Percentiles rank a stretch among this genome's conserved stretches.
Conservation (phyloP, 2,888 invertebrate genomes). For the Hyppa rectilinea region DNA sequence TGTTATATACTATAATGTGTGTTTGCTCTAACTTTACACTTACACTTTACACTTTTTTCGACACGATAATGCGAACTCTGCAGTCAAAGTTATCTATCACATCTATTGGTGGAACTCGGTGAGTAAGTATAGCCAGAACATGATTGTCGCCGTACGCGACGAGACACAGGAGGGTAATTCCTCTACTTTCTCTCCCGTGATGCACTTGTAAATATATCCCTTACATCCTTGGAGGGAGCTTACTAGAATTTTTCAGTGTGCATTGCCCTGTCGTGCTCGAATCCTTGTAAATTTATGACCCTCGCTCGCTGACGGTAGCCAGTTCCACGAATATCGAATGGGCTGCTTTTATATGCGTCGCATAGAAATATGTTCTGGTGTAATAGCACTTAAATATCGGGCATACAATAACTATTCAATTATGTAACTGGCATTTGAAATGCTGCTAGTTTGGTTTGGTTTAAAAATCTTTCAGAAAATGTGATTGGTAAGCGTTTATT, state of each 20-base stretch:
- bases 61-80: no score
- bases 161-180: constrained; percentile 51
- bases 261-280: constrained; percentile 84
- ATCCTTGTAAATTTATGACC: constrained; percentile 89
- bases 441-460: constrained; percentile 7
- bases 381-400: constrained; percentile 45
- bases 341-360: constrained; percentile 78
- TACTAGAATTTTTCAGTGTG: constrained; percentile 86
- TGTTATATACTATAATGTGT: neutral
- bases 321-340: constrained; percentile 81
- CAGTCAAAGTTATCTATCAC: neutral
- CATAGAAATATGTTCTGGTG: constrained; percentile 70
- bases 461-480: constrained; percentile 18
- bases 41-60: neutral
- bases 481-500: neutral
- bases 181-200: constrained; percentile 42
- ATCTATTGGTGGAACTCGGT: neutral
- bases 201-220: constrained; percentile 66
- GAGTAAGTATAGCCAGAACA: no score
- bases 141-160: constrained; percentile 28
- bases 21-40: neutral
- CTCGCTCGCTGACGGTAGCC: constrained; percentile 79
- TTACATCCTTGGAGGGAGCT: constrained; percentile 73
- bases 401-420: constrained; percentile 16
- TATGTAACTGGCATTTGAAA: constrained; percentile 20